Base-by-base conservation (phyloP, 1,140 invertebrate genomes). In the Bombyx mori region DNA sequence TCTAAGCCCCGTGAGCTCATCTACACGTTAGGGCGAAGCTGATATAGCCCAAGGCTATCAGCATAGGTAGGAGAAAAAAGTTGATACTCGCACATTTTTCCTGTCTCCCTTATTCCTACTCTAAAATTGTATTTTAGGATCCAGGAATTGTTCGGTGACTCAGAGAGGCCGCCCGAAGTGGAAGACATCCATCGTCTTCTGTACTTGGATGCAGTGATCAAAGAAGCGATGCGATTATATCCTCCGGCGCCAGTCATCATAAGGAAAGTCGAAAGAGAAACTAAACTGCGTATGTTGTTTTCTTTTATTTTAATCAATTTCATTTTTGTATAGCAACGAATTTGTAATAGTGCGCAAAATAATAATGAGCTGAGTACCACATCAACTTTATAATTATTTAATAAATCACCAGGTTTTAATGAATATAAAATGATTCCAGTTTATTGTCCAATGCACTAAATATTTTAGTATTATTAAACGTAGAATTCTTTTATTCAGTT, bases 151-250 rank as follows among this genome's bases (percentile, higher is more conserved):
- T 63, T 63, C 42, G 61, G 50, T 1, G 42, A 59, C 22, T 58
- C 61, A 10, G 49, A 63, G 35, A 49, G 54, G 8, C 49, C 57
- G 26, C 42, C 56, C 7, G 42, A 12, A n/a, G 8, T 45, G 5
- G 57, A 62, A 44, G 61, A 63, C 26, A 42, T 63, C n/a, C 49
- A 57, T 6, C 49, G 45, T 5, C 57, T 63, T 3, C 53, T 56
- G 35, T 63, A 59, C 12, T 49, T 63, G 12, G 61, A 58, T 7
- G 61, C 61, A 6, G 61, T 63, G 3, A 52, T 63, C n/a, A 56
- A 42, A 18, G 61, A 63, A 22, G 52, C 54, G 1, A 10, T 63
- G 5, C 49, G 61, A 7, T n/a, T 63, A 8, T 63, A 63, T 42
- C 61, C 61, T 7, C 57, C 57, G 1, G 61, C 59, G 7, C 61